These are phyloP conservation scores for Pseudochaenichthys georgianus DNA, from an alignment of 2,797 vertebrate species.

Conservation along the genomic window DNA sequence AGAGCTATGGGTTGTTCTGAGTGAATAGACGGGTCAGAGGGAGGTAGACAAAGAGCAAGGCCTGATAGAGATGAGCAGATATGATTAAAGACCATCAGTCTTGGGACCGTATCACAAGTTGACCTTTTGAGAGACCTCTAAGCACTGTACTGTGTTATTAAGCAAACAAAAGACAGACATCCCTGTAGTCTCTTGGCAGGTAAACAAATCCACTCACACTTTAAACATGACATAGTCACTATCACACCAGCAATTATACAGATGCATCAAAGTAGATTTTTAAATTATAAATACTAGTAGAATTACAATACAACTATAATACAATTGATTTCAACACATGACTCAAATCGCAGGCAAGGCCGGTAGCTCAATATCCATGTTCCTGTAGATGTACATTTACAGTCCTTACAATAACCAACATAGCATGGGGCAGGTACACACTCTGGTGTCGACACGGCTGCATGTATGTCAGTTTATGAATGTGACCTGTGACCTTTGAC, in stretches of 20 bases:
- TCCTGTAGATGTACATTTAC: not conserved
- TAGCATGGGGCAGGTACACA: not conserved
- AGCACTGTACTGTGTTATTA: not conserved
- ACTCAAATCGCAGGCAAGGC: too few species aligned
- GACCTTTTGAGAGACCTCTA: constrained; percentile 5
- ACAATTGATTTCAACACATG: too few species aligned
- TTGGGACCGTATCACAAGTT: constrained; percentile 16
- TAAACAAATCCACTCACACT: too few species aligned
- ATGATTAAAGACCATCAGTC: constrained; percentile 51
- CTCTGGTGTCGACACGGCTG: constrained; percentile 6
- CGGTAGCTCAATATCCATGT: too few species aligned
- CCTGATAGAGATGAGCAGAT: constrained; percentile 17
- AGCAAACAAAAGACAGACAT: too few species aligned
- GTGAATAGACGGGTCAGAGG: constrained; percentile 61
- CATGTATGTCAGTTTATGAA: constrained; percentile 15
- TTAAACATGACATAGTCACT: too few species aligned
- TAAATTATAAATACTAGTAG: too few species aligned
- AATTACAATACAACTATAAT: too few species aligned
- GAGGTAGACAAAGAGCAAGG: constrained; percentile 36
- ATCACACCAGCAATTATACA: too few species aligned
- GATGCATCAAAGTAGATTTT: too few species aligned
- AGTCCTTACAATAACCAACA: constrained; percentile 1
- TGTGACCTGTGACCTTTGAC: constrained; percentile 42
- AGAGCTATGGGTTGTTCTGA: constrained; percentile 52
- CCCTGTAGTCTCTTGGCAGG: too few species aligned